Evolutionary conservation across 2,113 vertebrate species (phyloP).

Genomic region (Tretioscincus oriximinensis): DNA sequence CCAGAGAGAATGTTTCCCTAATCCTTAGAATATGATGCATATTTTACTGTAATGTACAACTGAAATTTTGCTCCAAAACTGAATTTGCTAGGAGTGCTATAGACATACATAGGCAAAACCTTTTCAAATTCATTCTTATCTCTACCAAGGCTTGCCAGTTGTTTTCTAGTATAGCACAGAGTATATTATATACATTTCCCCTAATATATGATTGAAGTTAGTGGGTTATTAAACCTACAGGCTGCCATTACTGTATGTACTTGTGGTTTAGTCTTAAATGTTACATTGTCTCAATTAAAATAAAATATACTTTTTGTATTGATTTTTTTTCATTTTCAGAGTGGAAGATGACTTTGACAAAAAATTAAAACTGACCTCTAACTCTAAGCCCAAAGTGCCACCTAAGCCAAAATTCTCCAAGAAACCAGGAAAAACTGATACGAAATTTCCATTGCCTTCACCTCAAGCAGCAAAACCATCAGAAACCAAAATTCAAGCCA

Average conservation of each 20-base stretch:
- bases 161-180: too few relatives aligned
- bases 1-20: too few relatives aligned
- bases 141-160: too few relatives aligned
- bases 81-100: too few relatives aligned
- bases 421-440: constrained; percentile 60
- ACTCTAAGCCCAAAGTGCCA: constrained; percentile 64
- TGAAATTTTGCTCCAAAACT: background rate
- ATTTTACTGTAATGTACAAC: background rate
- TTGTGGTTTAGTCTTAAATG: background rate
- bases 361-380: constrained; percentile 71
- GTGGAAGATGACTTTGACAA: constrained; percentile 84
- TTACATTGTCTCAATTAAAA: background rate
- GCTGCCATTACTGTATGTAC: background rate
- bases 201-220: background rate
- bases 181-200: background rate
- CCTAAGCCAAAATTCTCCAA: constrained; percentile 69
- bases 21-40: too few relatives aligned
- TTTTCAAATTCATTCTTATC: too few relatives aligned
- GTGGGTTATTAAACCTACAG: background rate
- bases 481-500: constrained; percentile 66
- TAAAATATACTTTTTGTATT: background rate
- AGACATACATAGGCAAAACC: too few relatives aligned
- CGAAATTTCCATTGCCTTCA: constrained; percentile 19
- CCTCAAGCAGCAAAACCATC: background rate
- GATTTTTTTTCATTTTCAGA: constrained; percentile 60